phyloP scores from a whole-genome alignment of 1,140 invertebrate genomes.

The Scaptomyza montana region DNA sequence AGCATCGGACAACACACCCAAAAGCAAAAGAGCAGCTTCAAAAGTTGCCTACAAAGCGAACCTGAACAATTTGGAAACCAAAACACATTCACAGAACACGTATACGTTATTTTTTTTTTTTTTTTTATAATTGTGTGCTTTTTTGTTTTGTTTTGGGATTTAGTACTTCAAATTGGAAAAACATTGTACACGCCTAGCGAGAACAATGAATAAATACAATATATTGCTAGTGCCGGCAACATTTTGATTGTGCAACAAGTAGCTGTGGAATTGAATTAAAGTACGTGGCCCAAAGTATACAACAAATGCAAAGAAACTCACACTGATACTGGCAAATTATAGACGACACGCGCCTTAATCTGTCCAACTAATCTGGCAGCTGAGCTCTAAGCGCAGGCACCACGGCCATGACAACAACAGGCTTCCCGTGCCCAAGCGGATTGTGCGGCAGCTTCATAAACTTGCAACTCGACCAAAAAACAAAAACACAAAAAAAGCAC shows the following conservation, averaged over 20 bases:
- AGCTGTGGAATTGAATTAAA: conserved; percentile 57
- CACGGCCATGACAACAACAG: neutral
- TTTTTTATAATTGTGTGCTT: conserved; percentile 46
- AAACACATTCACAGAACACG: neutral
- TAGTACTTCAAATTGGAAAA: conserved; percentile 69
- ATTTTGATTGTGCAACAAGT: conserved; percentile 62
- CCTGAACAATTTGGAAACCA: conserved; percentile 15
- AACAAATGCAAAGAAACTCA: conserved; percentile 11
- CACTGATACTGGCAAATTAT: conserved; percentile 34
- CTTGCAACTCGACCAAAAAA: conserved; percentile 11
- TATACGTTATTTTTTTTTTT: conserved; percentile 17
- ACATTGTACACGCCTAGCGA: conserved; percentile 33
- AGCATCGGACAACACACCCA: conserved; percentile 43
- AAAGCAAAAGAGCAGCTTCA: conserved; percentile 49
- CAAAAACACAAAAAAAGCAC: neutral
- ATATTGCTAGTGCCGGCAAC: conserved; percentile 33
- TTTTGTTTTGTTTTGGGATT: conserved; percentile 57
- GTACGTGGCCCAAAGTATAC: conserved; percentile 1
- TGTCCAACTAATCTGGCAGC: conserved; percentile 46
- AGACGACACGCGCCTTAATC: conserved; percentile 59
- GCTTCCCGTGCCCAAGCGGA: neutral
- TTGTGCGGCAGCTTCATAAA: conserved; percentile 29
- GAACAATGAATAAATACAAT: conserved; percentile 36
- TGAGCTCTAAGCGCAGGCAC: neutral
- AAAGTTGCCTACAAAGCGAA: conserved; percentile 59